These are phyloP conservation scores for Lepidotrigona ventralis DNA, from an alignment of 1,140 invertebrate genomes.

Conservation along the genomic window DNA sequence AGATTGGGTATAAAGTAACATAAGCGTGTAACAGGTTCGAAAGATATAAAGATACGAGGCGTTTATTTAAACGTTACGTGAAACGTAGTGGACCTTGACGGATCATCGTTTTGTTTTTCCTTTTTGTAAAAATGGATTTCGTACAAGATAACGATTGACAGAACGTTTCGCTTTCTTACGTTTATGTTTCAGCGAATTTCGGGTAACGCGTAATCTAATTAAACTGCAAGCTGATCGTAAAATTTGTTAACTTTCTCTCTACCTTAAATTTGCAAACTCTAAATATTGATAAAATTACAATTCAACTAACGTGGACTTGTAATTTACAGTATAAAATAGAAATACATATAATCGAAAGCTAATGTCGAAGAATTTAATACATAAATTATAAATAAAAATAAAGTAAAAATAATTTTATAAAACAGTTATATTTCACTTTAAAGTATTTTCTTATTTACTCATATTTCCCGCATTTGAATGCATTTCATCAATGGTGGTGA, in stretches of 20 bases:
- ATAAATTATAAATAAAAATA: not conserved
- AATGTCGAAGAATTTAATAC: not conserved
- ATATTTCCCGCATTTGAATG: not conserved
- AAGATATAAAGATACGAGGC: not conserved
- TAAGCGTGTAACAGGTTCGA: not conserved
- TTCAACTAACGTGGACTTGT: not conserved
- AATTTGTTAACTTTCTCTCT: not conserved
- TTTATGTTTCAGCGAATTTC: not conserved
- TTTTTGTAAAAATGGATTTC: not conserved
- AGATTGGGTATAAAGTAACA: no score
- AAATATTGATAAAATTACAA: not conserved
- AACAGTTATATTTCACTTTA: no score
- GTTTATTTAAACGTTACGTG: slow-evolving; percentile 34
- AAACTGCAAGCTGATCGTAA: not conserved
- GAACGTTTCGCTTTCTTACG: slow-evolving; percentile 22
- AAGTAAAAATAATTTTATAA: no score
- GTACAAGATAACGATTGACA: not conserved
- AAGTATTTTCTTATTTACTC: not conserved
- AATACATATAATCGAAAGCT: not conserved
- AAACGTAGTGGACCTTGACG: not conserved
- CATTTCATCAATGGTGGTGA: not conserved
- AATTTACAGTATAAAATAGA: not conserved
- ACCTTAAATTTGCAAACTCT: not conserved
- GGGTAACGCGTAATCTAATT: not conserved
- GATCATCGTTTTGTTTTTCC: not conserved